Percentiles rank a stretch among this genome's conserved stretches.
Conservation (phyloP, 2,797 vertebrate genomes). For the Syngnathus rostellatus region DNA sequence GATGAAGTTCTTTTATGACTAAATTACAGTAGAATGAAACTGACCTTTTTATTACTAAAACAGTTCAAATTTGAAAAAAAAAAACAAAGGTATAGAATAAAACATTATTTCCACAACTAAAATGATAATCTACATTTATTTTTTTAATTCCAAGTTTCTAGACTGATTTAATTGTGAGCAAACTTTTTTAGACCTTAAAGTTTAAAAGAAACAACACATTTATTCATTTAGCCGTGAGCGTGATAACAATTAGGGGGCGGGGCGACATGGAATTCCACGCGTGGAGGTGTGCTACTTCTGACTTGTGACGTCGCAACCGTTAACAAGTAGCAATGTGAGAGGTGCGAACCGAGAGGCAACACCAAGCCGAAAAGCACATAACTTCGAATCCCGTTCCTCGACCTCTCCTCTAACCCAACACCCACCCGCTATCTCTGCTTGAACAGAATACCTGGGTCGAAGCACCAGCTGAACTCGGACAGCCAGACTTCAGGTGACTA, state of each 20-base stretch:
- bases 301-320: constrained; percentile 26
- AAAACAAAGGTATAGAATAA: too few species aligned
- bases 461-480: background rate
- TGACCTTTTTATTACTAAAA: too few species aligned
- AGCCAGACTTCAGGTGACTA: background rate
- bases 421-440: background rate
- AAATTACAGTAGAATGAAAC: background rate
- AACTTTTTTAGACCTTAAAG: background rate
- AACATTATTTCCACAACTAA: too few species aligned
- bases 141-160: background rate
- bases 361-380: background rate
- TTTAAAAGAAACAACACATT: background rate
- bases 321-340: constrained; percentile 35
- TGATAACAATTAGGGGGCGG: background rate
- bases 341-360: background rate
- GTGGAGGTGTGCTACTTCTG: background rate
- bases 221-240: background rate
- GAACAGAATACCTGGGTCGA: background rate
- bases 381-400: background rate
- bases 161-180: background rate
- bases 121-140: too few species aligned
- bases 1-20: background rate
- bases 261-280: background rate
- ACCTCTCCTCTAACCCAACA: background rate
- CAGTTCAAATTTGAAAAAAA: too few species aligned